A percentile compares a stretch with the other conserved stretches of the same genome.
These are phyloP conservation scores for Morinoia aosen DNA, from an alignment of 2,888 invertebrate species.

Conservation along the genomic window DNA sequence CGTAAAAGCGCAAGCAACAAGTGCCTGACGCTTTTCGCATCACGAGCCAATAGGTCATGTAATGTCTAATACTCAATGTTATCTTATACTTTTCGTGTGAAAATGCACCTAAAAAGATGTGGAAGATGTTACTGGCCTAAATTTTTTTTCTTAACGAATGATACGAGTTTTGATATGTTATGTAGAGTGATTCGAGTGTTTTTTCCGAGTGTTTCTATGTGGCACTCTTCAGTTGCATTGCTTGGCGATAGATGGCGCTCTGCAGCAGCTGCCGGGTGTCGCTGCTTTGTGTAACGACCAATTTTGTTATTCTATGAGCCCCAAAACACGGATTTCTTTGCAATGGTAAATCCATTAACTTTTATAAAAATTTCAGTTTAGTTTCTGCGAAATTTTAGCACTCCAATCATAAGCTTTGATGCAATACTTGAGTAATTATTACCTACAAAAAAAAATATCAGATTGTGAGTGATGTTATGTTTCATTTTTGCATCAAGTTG, in stretches of 20 bases:
- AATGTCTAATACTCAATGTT: not conserved
- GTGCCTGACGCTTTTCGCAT: slow-evolving; percentile 3
- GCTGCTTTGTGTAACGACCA: not conserved
- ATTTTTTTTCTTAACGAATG: not conserved
- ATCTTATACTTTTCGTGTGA: not conserved
- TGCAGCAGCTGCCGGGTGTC: not conserved
- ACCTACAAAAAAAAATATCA: not conserved
- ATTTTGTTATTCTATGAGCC: not conserved
- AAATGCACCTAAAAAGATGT: not conserved
- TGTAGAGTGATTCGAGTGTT: not conserved
- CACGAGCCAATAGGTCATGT: not conserved
- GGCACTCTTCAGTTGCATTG: not conserved
- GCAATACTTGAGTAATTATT: not conserved
- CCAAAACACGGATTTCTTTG: not conserved
- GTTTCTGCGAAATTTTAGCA: not conserved
- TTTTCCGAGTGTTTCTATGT: not conserved
- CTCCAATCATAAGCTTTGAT: not conserved
- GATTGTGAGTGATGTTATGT: not conserved
- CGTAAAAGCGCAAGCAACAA: not conserved
- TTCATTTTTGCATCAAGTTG: not conserved
- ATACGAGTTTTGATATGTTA: not conserved
- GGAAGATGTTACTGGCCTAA: not conserved
- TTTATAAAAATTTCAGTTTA: not conserved
- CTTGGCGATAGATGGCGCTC: not conserved
- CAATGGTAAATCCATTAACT: not conserved